phyloP scores from a whole-genome alignment of 2,888 invertebrate species.

The Brachynemurus nebulosus region DNA sequence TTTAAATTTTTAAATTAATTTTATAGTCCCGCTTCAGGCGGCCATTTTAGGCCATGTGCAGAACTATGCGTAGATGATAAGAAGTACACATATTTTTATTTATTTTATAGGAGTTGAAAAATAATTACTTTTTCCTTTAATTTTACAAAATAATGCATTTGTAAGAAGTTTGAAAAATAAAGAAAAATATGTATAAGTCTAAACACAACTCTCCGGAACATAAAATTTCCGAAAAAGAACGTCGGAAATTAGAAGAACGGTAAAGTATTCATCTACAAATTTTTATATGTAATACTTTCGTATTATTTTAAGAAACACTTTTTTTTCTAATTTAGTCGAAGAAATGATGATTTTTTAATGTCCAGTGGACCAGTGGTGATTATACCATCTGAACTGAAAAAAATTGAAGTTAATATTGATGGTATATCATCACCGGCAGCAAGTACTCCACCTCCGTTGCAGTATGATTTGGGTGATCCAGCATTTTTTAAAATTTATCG shows the following conservation, averaged over 20 bases:
- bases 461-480: slow-evolving; percentile 6
- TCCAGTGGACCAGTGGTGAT: background rate
- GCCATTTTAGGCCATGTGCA: too few species aligned
- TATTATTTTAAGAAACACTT: background rate
- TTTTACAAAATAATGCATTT: too few species aligned
- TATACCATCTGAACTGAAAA: background rate
- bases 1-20: too few species aligned
- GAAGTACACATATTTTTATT: too few species aligned
- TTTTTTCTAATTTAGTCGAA: too few species aligned
- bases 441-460: background rate
- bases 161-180: too few species aligned
- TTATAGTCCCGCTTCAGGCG: too few species aligned
- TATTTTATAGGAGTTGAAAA: too few species aligned
- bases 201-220: background rate
- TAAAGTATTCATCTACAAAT: background rate
- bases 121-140: too few species aligned
- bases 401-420: slow-evolving; percentile 3
- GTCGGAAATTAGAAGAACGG: background rate
- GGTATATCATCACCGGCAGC: slow-evolving; percentile 1
- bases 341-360: slow-evolving; percentile 2
- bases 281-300: background rate
- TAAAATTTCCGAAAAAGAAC: background rate
- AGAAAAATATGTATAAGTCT: slow-evolving; percentile 1
- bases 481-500: background rate
- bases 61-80: too few species aligned